Evolutionary conservation across 1,140 invertebrate genomes (phyloP), one percentile per base, ranked within the genome.

Genomic region (Drosophila repleta): DNA sequence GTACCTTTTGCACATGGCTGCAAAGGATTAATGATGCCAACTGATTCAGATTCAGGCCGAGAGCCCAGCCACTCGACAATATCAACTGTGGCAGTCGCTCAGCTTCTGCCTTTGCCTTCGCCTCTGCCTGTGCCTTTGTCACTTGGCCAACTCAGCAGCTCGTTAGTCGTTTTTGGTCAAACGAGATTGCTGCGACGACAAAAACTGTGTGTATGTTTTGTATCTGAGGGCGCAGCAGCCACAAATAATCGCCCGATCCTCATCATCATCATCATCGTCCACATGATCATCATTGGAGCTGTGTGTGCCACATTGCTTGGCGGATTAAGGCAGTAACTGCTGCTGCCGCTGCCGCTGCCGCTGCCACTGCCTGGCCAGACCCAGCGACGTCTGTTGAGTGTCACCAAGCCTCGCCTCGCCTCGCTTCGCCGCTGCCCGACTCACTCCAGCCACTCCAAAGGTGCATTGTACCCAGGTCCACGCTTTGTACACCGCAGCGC

Each of bases 1-100:
- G 29, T 32, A 51, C 46, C 56, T 51, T 55, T 57, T 45, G 55
- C 55, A 41, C 39, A 43, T 56, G 53, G 53, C 53, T 45, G 82
- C 82, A 78, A 85, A 76, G 89, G 84, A 90, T 89, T 90, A 90
- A 90, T 90, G 89, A 90, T 89, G 79, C 79, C 85, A 76, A 61
- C 67, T 65, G 73, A 66, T 63, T 46, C 61, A 39, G 56, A 53
- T 60, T 32, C 62, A 66, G 41, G 29, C 58, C 35, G 17, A 37
- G 26, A 65, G 62, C 13, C 41, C 21, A 37, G 35, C 3, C 39
- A 58, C 41, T 65, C 77, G 56, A 46, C 74, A 76, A 76, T 78
- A 85, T 85, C 82, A 87, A 88, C 71, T 82, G 55, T 82, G 82
- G 78, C 82, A 87, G 82, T 88, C 79, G 79, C 82, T 84, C 80